These are phyloP conservation scores for Scophthalmus maximus DNA, from an alignment of 2,113 vertebrate genomes.

Conservation along the genomic window DNA sequence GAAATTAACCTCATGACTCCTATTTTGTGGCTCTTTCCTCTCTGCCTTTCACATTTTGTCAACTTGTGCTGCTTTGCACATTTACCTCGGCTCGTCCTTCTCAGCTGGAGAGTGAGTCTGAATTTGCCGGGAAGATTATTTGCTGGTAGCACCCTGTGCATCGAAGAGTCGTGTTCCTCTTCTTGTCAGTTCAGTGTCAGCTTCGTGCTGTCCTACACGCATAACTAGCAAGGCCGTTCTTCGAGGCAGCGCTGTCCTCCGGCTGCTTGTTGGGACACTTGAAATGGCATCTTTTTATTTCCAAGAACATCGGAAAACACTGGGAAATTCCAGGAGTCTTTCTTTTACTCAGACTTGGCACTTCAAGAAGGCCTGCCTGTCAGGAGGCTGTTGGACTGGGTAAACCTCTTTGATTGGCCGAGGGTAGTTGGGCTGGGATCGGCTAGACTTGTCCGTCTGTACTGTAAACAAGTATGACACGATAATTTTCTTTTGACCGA, in stretches of 20 bases:
- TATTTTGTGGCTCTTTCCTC: not conserved
- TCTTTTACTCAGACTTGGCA: slow-evolving; percentile 51
- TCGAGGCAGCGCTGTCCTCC: slow-evolving; percentile 10
- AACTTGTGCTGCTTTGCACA: not conserved
- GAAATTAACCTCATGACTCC: not conserved
- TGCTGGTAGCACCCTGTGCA: not conserved
- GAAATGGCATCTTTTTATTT: slow-evolving; percentile 64
- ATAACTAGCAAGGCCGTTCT: slow-evolving; percentile 8
- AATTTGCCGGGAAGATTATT: not conserved
- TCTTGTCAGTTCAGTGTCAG: slow-evolving; percentile 9
- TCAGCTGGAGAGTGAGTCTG: not conserved
- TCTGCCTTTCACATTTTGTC: not conserved
- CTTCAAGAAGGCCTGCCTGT: slow-evolving; percentile 45
- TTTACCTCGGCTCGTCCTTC: not conserved
- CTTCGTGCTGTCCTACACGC: not conserved
- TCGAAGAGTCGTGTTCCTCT: not conserved
- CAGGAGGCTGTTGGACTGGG: slow-evolving; percentile 35
- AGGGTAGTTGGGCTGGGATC: not conserved
- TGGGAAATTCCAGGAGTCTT: slow-evolving; percentile 61
- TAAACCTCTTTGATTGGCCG: slow-evolving; percentile 19
- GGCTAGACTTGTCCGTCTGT: not conserved
- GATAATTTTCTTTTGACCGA: not conserved
- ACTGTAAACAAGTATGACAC: not conserved
- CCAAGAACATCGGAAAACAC: slow-evolving; percentile 59
- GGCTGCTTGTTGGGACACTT: slow-evolving; percentile 32